These are phyloP conservation scores for Parauchenoglanis ngamensis DNA, from an alignment of 2,797 vertebrate species.

Conservation along the genomic window DNA sequence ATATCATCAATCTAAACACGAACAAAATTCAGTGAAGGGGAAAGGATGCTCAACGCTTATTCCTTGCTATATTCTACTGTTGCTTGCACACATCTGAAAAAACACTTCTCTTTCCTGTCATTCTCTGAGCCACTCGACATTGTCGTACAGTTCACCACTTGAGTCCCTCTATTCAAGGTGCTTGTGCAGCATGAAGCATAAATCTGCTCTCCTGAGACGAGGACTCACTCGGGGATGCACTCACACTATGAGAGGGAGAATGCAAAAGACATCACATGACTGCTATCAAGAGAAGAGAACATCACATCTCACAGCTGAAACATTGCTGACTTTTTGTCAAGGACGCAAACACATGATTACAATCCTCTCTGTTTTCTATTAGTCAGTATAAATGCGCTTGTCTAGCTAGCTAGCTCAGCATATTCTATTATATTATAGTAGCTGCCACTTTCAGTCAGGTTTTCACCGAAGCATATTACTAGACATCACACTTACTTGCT, in stretches of 20 bases:
- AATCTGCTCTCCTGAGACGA: neutral
- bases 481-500: neutral
- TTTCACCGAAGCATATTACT: neutral
- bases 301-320: neutral
- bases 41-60: neutral
- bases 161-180: neutral
- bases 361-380: neutral
- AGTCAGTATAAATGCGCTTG: neutral
- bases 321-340: neutral
- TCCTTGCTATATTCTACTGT: neutral
- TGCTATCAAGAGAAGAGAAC: neutral
- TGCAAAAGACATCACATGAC: neutral
- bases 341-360: neutral
- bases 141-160: neutral
- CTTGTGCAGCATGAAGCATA: neutral
- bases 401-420: neutral
- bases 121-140: neutral
- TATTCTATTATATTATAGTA: neutral
- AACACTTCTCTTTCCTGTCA: neutral
- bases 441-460: neutral
- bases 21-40: neutral
- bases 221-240: neutral
- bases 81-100: neutral
- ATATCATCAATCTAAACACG: neutral
- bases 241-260: neutral